These are phyloP conservation scores for Drosophila takahashii DNA, from an alignment of 1,140 invertebrate genomes.

Conservation along the genomic window DNA sequence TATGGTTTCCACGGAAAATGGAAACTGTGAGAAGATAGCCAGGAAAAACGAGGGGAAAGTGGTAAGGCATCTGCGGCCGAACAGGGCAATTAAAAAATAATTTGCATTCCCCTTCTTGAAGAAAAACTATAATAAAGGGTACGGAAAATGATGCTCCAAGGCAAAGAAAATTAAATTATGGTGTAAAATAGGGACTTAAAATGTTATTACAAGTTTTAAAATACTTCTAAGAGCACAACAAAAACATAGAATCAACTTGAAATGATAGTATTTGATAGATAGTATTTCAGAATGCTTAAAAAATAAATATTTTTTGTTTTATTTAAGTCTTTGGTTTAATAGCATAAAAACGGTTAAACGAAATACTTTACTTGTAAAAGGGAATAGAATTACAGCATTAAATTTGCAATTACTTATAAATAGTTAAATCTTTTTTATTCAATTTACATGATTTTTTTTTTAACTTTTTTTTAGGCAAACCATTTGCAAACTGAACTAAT, in stretches of 20 bases:
- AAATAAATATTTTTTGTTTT: no score
- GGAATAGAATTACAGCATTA: background rate
- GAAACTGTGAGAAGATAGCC: background rate
- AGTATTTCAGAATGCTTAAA: no score
- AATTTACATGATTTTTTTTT: no score
- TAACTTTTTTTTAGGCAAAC: background rate
- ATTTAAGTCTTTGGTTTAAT: no score
- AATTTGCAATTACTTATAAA: background rate
- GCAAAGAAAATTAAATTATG: slow-evolving; percentile 7
- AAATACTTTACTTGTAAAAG: no score
- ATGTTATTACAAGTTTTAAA: background rate
- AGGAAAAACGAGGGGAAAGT: slow-evolving; percentile 12
- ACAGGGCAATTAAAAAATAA: slow-evolving; percentile 57
- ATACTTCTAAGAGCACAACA: no score
- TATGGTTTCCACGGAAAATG: slow-evolving; percentile 15
- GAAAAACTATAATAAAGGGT: background rate
- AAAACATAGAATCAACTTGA: no score
- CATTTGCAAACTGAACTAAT: slow-evolving; percentile 34
- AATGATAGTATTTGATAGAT: no score
- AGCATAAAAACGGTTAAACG: no score
- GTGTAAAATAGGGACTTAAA: background rate
- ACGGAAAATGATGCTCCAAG: background rate
- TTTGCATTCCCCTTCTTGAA: slow-evolving; percentile 29
- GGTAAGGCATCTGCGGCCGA: slow-evolving; percentile 18
- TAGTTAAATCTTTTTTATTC: background rate